Evolutionary conservation across 2,797 vertebrate genomes (phyloP).

Genomic region (Sarcoramphus papa): DNA sequence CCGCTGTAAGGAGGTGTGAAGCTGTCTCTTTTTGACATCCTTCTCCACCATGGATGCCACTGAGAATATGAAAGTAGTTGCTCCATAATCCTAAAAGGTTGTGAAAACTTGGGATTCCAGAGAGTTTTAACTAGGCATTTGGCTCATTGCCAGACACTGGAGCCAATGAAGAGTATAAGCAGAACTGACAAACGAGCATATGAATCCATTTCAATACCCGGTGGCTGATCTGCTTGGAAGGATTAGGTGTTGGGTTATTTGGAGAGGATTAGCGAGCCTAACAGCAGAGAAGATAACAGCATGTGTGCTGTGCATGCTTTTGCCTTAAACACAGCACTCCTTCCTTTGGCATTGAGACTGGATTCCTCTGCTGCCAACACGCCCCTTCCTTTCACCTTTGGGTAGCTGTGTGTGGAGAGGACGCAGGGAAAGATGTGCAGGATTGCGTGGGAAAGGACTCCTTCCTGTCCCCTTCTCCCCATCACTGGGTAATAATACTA

Average conservation of each 20-base stretch:
- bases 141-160: not conserved
- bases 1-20: not conserved
- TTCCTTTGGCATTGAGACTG: not conserved
- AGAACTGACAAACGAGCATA: not conserved
- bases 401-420: not conserved
- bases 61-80: not conserved
- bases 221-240: not conserved
- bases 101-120: not conserved
- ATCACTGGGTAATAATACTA: rapidly evolving
- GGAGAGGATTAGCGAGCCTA: not conserved
- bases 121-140: not conserved
- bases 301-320: not conserved
- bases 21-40: not conserved
- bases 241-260: not conserved
- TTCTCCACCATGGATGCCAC: not conserved
- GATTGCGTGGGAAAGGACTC: not conserved
- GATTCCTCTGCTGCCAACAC: not conserved
- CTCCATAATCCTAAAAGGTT: not conserved
- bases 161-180: not conserved
- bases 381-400: not conserved
- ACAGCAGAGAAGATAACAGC: not conserved
- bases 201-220: not conserved
- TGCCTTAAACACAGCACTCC: not conserved
- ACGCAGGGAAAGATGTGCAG: not conserved
- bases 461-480: not conserved